A percentile compares a stretch with the other conserved stretches of the same genome.
Conservation (phyloP, 2,888 invertebrate species). For the Mythimna pallens region DNA sequence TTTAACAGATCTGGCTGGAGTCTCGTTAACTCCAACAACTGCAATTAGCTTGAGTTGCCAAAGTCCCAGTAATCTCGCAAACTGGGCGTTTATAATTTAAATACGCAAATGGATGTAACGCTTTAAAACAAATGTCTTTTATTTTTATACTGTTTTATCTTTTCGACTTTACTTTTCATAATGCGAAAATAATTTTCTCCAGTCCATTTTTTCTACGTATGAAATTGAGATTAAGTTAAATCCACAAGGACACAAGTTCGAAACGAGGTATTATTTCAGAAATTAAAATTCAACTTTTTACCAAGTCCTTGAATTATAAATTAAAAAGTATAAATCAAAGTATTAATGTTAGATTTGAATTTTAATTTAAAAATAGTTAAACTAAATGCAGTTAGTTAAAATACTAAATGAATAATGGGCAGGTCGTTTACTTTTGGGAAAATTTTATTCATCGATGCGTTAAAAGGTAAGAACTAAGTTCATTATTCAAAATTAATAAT, state of each 20-base stretch:
- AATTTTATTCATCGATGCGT: constrained; percentile 63
- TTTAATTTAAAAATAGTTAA: constrained; percentile 52
- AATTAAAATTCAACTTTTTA: constrained; percentile 55
- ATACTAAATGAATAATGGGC: constrained; percentile 49
- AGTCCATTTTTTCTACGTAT: constrained; percentile 27
- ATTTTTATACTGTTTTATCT: constrained; percentile 37
- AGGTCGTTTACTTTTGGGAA: constrained; percentile 59
- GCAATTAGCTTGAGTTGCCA: constrained; percentile 86
- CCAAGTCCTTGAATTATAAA: constrained; percentile 50
- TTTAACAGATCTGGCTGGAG: constrained; percentile 81
- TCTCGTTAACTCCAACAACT: constrained; percentile 85
- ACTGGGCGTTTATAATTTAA: constrained; percentile 81
- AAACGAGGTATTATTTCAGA: constrained; percentile 43
- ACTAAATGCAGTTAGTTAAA: constrained; percentile 49
- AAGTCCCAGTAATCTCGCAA: constrained; percentile 83
- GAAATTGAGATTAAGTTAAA: constrained; percentile 29
- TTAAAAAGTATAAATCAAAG: constrained; percentile 60
- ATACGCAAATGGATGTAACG: constrained; percentile 70
- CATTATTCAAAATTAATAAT: constrained; percentile 89
- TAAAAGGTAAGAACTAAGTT: constrained; percentile 75
- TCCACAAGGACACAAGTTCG: constrained; percentile 30
- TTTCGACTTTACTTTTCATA: constrained; percentile 4
- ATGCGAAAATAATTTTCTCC: constrained; percentile 5
- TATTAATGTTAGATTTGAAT: constrained; percentile 38
- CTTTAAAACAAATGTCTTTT: constrained; percentile 44